Base-by-base conservation (phyloP, 2,113 vertebrate species). In the Pelobates fuscus region DNA sequence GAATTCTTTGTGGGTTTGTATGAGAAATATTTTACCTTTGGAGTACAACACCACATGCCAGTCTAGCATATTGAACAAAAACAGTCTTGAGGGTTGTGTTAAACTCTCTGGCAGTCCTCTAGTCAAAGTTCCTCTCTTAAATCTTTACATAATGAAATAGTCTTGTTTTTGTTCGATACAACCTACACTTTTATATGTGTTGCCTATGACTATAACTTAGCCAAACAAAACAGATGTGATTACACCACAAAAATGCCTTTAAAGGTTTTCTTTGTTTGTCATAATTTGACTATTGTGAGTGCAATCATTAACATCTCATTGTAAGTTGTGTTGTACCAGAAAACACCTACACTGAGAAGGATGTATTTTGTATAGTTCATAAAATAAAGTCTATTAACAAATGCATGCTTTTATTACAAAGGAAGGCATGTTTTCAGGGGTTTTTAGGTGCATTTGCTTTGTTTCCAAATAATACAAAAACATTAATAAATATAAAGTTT, bases 221-320 rank as follows among this genome's bases (percentile, higher is more conserved):
- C 43, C 43, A 52, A 5, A 10, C n/a, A 12, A 71, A 71, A 63
- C 26, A 23, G 58, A 11, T 14, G 8, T 44, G 30, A 24, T 24
- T 21, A 32, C 58, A 21, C 26, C 20, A 41, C 37, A 63, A 5
- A 49, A 62, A 62, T 37, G 17, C n/a, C 25, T 61, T 30, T 44
- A 30, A 57, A 49, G 44, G 20, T 60, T 55, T 62, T 60, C 26
- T 71, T 2, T 44, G 23, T 8, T 46, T 62, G 23, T 27, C 3
- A n/a, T 55, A 8, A 23, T 55, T 55, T 20, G 52, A 55, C 18
- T 5, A 55, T 4, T 21, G n/a, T 23, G 21, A 17, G 21, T 29
- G 57, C 69, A 21, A 46, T 46, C 12, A 71, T 61, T 71, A 60
- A 57, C 54, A 70, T 70, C 17, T 70, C 11, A 60, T 60, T 60